These are phyloP conservation scores for Phoenicopterus ruber DNA, from an alignment of 2,113 vertebrate species.

Conservation along the genomic window DNA sequence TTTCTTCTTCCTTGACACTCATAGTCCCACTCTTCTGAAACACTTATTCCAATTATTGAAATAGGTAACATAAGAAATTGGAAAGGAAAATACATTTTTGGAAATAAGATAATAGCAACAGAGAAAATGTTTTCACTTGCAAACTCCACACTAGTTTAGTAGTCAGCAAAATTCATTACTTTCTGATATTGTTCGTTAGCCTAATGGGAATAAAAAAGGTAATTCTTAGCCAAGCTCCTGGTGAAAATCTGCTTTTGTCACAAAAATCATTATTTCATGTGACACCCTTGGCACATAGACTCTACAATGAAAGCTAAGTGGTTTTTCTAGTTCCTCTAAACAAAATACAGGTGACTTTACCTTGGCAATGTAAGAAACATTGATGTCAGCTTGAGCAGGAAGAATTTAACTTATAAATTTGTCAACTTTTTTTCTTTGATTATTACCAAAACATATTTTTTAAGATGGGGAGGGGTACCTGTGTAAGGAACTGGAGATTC, in stretches of 20 bases:
- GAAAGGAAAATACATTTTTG: background rate
- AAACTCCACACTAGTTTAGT: background rate
- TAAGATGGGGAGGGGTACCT: background rate
- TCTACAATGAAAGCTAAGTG: background rate
- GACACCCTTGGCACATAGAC: background rate
- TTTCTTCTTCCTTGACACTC: background rate
- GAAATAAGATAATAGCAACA: background rate
- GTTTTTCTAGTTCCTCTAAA: background rate
- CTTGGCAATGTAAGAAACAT: background rate
- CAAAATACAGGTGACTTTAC: background rate
- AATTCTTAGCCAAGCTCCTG: background rate
- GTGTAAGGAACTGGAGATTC: background rate
- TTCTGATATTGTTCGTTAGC: background rate
- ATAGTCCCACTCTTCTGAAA: background rate
- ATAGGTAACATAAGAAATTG: background rate
- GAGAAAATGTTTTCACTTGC: background rate
- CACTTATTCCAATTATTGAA: background rate
- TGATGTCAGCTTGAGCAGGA: background rate
- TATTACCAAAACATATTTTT: background rate
- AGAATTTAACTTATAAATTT: background rate
- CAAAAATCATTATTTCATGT: background rate
- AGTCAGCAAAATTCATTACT: background rate
- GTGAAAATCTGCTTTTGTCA: background rate
- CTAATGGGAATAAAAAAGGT: background rate
- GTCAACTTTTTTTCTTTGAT: background rate